Conservation (phyloP, 2,113 vertebrate species). For the Heloderma charlesbogerti region DNA sequence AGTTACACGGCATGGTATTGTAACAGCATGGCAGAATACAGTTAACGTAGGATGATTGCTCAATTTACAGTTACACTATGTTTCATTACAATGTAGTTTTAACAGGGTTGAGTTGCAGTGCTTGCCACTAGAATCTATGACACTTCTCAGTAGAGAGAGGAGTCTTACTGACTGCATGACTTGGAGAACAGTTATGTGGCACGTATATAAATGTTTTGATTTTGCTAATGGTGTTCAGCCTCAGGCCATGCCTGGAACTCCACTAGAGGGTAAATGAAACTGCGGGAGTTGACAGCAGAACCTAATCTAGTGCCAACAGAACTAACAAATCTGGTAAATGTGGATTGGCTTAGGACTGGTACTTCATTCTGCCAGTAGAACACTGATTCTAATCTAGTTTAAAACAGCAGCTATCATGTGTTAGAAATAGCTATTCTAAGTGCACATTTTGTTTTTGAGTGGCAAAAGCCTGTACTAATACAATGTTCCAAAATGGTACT, state of each 20-base stretch:
- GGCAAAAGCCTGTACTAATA: not conserved
- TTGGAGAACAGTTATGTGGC: not conserved
- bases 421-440: not conserved
- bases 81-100: not conserved
- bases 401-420: not conserved
- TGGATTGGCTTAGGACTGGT: fast-evolving
- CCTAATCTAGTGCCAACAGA: conserved; percentile 4
- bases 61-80: not conserved
- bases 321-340: not conserved
- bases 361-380: not conserved
- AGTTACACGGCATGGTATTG: not conserved
- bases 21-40: not conserved
- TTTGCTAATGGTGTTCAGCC: fast-evolving
- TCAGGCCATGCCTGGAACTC: not conserved
- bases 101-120: not conserved
- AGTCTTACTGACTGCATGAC: not conserved
- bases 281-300: not conserved
- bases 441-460: not conserved
- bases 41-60: not conserved
- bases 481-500: not conserved
- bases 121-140: not conserved
- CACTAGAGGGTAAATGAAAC: not conserved
- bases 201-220: not conserved
- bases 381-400: not conserved
- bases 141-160: fast-evolving